Evolutionary conservation across 2,113 vertebrate species (phyloP), one percentile per base, ranked within the genome.

Genomic region (Solenodon paradoxus): DNA sequence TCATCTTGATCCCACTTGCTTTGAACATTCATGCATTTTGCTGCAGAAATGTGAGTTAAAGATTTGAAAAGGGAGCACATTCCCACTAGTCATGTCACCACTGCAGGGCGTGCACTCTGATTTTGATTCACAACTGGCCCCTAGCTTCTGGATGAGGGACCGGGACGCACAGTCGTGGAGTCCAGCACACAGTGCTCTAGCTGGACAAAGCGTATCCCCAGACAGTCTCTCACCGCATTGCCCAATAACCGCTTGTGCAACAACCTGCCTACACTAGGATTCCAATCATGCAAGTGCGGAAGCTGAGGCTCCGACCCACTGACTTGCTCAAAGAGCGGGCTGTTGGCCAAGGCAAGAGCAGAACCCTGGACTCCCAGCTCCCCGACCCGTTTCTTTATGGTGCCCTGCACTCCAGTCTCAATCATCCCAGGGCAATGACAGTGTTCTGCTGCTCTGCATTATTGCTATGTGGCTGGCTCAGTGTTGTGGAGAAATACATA

Each of bases 401-500:
- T 5, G 28, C 24, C 71, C 28, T 0, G 2, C n/a, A 49, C 45
- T 0, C 26, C 53, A 4, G 7, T 24, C n/a, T 49, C 53, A n/a
- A 4, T 12, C 69, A 0, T 1, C 13, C 22, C 42, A 12, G 0
- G 13, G 0, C 1, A 40, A 55, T 12, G 57, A 32, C 32, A 7
- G 13, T 15, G 22, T 63, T 49, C 85, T 6, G 2, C 69, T 17
- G 3, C 42, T 71, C 55, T 26, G 12, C 13, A 0, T n/a, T 16
- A 19, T 51, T 7, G 38, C 32, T 7, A 15, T 0, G 2, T 5
- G 17, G 22, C 3, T 47, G 61, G 64, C 51, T 68, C 28, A 20
- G 30, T 9, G 26, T 61, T 72, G 69, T 26, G 17, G 38, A 63
- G 81, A 55, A 53, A 51, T 96, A 98, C 99, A 15, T 98, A 99